phyloP scores from a whole-genome alignment of 2,888 invertebrate species.

The Cheilosia impressa region DNA sequence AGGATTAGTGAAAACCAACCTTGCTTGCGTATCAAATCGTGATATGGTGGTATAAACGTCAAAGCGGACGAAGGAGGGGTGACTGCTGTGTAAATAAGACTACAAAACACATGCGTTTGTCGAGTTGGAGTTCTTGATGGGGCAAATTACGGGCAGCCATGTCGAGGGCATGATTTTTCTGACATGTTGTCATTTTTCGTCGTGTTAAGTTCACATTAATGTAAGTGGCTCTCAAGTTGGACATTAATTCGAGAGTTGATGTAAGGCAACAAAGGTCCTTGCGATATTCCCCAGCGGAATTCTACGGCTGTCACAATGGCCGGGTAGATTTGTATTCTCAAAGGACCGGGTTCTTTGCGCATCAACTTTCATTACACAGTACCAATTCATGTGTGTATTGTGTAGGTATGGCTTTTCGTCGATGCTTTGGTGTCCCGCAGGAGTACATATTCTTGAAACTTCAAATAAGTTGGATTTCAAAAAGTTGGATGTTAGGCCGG shows the following conservation, averaged over 20 bases:
- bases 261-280: too few species aligned
- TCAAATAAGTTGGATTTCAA: too few species aligned
- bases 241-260: neutral
- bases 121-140: constrained; percentile 28
- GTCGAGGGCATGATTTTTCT: constrained; percentile 5
- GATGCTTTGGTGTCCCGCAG: too few species aligned
- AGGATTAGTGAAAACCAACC: constrained; percentile 56
- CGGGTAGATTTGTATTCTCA: too few species aligned
- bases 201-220: constrained; percentile 7
- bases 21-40: constrained; percentile 64
- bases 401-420: too few species aligned
- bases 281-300: neutral
- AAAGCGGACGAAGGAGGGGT: neutral
- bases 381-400: too few species aligned
- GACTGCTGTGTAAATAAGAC: constrained; percentile 19
- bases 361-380: too few species aligned
- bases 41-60: constrained; percentile 44
- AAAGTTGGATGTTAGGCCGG: too few species aligned
- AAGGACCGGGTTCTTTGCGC: too few species aligned
- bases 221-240: constrained; percentile 28
- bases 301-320: neutral
- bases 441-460: too few species aligned
- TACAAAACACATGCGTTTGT: constrained; percentile 44
- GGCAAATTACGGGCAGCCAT: constrained; percentile 28
- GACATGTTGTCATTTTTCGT: constrained; percentile 8